Evolutionary conservation across 2,888 invertebrate genomes (phyloP), one percentile per base, ranked within the genome.

Genomic region (Mesoligia furuncula): DNA sequence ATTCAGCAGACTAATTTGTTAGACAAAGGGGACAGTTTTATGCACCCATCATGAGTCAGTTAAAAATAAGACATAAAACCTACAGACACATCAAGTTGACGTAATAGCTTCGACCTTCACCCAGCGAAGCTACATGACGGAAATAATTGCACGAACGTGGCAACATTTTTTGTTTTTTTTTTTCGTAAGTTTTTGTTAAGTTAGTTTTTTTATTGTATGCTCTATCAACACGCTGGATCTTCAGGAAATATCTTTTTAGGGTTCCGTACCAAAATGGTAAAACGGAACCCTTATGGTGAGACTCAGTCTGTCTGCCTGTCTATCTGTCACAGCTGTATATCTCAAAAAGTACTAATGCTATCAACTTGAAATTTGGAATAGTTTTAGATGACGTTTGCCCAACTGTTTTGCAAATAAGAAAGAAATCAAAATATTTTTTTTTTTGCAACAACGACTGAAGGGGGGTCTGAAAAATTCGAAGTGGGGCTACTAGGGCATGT

Each of bases 81-180:
- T 84, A 89, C 83, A 86, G 85, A 82, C 73, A 79, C 82, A 90
- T 85, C 78, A 83, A 80, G 69, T 71, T 91, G 90, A 93, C 91
- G 92, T 92, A 90, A 93, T 81, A 45, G 62, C 70, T 59, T 9
- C 85, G 91, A 90, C 94, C 94, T 94, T 94, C 93, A 92, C 91
- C 92, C 83, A 89, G 85, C 87, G 82, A 80, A 75, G 82, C 75
- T 79, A 80, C 87, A 90, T 87, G 90, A 89, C 88, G 91, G 92
- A 93, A 92, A 92, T 93, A 91, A 93, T 93, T 91, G 88, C 87
- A 86, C 78, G 88, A 83, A 91, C 90, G 87, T 89, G 89, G 85
- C 85, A 83, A 89, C 85, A 86, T 84, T 81, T 85, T 84, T 86
- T 8, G 17, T 83, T 90, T 86, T 87, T 89, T 79, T 85, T 83